These are phyloP conservation scores for Dicentrarchus labrax DNA, from an alignment of 2,113 vertebrate species.

Conservation along the genomic window DNA sequence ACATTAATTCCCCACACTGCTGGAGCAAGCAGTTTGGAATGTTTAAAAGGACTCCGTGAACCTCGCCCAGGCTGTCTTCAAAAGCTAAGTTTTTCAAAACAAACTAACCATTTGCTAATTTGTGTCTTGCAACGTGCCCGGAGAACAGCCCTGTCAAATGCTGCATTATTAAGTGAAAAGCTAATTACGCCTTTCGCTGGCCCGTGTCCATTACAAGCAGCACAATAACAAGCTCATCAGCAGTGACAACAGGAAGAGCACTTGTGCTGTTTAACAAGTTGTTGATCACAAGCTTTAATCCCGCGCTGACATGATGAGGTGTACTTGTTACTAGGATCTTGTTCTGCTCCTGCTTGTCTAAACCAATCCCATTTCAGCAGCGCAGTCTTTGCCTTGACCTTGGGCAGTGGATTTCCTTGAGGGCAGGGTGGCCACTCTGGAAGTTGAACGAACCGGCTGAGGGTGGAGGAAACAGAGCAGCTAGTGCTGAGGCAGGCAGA, in stretches of 20 bases:
- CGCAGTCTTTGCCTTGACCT: slow-evolving; percentile 75
- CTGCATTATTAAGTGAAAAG: slow-evolving; percentile 65
- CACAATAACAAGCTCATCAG: slow-evolving; percentile 76
- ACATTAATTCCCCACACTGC: slow-evolving; percentile 78
- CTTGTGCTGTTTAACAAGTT: slow-evolving; percentile 75
- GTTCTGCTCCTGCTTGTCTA: slow-evolving; percentile 70
- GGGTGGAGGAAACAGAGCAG: slow-evolving; percentile 57
- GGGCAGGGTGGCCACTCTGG: slow-evolving; percentile 71
- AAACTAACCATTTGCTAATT: slow-evolving; percentile 73
- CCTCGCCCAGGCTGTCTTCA: slow-evolving; percentile 49
- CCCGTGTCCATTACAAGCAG: slow-evolving; percentile 61
- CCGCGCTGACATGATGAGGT: slow-evolving; percentile 68
- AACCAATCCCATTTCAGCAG: slow-evolving; percentile 77
- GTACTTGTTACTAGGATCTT: slow-evolving; percentile 84
- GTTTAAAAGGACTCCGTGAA: slow-evolving; percentile 52
- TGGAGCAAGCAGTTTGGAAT: slow-evolving; percentile 72
- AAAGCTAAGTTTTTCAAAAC: slow-evolving; percentile 62
- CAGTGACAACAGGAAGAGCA: slow-evolving; percentile 57
- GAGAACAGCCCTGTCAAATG: slow-evolving; percentile 48
- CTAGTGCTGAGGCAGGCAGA: slow-evolving; percentile 76
- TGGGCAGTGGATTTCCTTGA: slow-evolving; percentile 78
- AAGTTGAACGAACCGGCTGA: slow-evolving; percentile 65
- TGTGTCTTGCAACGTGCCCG: slow-evolving; percentile 58
- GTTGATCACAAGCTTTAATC: slow-evolving; percentile 78
- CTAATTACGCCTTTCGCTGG: slow-evolving; percentile 67